A percentile compares a stretch with the other conserved stretches of the same genome.
These are phyloP conservation scores for Hepsetus odoe DNA, from an alignment of 2,113 vertebrate species.

Conservation along the genomic window DNA sequence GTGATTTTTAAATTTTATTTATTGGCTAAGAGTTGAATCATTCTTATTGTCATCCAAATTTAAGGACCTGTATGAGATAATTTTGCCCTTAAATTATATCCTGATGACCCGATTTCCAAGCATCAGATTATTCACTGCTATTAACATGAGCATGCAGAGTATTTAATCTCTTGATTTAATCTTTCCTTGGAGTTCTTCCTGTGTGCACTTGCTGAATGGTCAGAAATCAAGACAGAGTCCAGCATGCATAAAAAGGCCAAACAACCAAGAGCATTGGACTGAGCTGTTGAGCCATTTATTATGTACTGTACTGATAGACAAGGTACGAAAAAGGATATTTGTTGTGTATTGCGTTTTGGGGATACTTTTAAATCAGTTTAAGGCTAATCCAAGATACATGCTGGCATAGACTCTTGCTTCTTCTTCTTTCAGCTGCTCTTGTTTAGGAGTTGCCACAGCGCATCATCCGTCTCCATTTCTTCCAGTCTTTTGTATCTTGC, in stretches of 20 bases:
- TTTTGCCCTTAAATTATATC: not conserved
- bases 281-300: not conserved
- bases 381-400: not conserved
- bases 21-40: not conserved
- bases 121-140: slow-evolving; percentile 5
- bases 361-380: not conserved
- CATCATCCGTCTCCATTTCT: no score
- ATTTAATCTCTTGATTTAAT: slow-evolving; percentile 22
- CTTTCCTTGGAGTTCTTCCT: slow-evolving; percentile 21
- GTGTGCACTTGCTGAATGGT: slow-evolving; percentile 1
- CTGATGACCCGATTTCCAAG: slow-evolving; percentile 10
- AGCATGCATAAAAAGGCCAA: slow-evolving; percentile 3
- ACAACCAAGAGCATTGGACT: not conserved
- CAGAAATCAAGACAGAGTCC: slow-evolving; percentile 8
- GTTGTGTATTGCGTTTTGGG: not conserved
- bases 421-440: no score
- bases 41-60: not conserved
- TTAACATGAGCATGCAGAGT: slow-evolving; percentile 16
- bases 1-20: not conserved
- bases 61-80: not conserved
- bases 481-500: no score
- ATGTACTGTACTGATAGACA: no score
- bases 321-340: not conserved
- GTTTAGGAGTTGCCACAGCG: no score
- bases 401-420: no score